A percentile compares a stretch with the other conserved stretches of the same genome.
These are phyloP conservation scores for Urocitellus parryii DNA, from an alignment of 2,113 vertebrate genomes.

Conservation along the genomic window DNA sequence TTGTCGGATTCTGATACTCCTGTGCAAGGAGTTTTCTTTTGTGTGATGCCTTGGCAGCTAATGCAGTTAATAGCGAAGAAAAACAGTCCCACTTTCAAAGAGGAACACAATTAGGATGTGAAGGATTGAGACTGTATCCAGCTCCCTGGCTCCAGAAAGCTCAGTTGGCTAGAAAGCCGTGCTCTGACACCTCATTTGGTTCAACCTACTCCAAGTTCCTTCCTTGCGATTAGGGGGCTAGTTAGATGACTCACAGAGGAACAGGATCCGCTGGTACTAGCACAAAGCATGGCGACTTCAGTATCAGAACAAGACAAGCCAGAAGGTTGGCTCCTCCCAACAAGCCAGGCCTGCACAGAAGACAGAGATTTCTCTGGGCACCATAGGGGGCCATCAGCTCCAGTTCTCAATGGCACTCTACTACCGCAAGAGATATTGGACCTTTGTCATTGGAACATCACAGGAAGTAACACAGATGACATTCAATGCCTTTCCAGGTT, in stretches of 20 bases:
- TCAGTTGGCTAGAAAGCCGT: conserved; percentile 37
- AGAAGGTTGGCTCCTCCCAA: background rate
- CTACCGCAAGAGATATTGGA: background rate
- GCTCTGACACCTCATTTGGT: conserved; percentile 19
- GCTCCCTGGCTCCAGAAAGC: background rate
- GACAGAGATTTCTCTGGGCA: background rate
- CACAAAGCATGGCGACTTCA: background rate
- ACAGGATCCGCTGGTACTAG: conserved; percentile 7
- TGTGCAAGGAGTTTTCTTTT: background rate
- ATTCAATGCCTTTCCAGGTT: background rate
- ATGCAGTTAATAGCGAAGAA: background rate
- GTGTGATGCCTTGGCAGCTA: conserved; percentile 15
- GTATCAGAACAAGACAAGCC: background rate
- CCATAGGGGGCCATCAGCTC: rapidly evolving
- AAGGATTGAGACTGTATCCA: background rate
- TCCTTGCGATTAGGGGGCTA: background rate
- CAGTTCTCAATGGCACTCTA: background rate
- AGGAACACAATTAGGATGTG: background rate
- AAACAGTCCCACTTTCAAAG: conserved; percentile 29
- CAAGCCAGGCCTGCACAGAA: background rate
- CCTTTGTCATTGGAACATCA: background rate
- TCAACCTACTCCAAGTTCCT: conserved; percentile 54
- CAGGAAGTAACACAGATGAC: background rate
- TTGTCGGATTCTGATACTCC: background rate
- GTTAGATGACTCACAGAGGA: conserved; percentile 13